Evolutionary conservation across 2,113 vertebrate genomes (phyloP).

Genomic region (Ailuropoda melanoleuca): DNA sequence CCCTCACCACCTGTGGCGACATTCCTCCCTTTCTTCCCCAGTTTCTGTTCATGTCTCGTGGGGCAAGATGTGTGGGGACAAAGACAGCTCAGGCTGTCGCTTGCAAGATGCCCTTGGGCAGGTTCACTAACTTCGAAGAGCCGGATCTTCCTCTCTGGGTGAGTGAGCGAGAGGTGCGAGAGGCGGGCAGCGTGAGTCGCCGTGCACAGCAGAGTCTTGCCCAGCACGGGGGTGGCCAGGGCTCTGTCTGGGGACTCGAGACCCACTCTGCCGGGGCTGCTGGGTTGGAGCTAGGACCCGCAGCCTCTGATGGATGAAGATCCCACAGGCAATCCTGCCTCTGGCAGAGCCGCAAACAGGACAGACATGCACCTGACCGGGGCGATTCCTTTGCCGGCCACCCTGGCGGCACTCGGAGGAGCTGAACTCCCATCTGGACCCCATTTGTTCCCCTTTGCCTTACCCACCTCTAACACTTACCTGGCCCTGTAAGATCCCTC

Average conservation of each 20-base stretch:
- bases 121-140: background rate
- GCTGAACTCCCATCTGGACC: background rate
- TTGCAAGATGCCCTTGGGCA: background rate
- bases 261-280: background rate
- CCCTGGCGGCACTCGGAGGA: accelerated
- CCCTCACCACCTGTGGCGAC: background rate
- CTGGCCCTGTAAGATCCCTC: background rate
- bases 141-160: background rate
- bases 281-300: background rate
- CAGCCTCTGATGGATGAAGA: background rate
- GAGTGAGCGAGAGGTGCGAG: background rate
- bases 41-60: background rate
- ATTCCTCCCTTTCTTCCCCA: background rate
- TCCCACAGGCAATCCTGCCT: background rate
- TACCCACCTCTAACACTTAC: background rate
- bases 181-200: background rate
- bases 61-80: background rate
- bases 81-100: background rate
- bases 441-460: background rate
- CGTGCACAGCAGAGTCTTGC: background rate
- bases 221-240: accelerated
- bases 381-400: background rate
- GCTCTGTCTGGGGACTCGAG: background rate
- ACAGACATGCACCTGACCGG: background rate
- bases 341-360: background rate